These are phyloP conservation scores for Andrena bicolor DNA, from an alignment of 2,888 invertebrate genomes.

Conservation along the genomic window DNA sequence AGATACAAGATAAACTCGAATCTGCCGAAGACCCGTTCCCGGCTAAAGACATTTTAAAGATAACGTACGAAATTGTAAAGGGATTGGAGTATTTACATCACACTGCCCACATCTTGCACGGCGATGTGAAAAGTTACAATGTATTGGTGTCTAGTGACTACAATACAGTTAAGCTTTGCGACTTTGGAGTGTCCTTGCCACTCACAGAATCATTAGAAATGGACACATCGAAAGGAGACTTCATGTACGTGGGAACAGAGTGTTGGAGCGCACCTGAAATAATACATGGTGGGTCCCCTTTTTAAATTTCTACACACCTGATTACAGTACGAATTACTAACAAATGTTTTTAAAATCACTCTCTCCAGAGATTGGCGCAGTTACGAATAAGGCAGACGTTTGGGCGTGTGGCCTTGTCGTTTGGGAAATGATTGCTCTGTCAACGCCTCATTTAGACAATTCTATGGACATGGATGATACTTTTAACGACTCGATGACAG, in stretches of 20 bases:
- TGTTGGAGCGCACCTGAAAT: slow-evolving; percentile 94
- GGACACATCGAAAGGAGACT: slow-evolving; percentile 85
- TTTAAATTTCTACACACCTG: not conserved
- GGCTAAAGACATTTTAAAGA: slow-evolving; percentile 88
- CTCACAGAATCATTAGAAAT: slow-evolving; percentile 88
- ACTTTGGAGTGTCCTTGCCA: slow-evolving; percentile 93
- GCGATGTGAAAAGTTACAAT: slow-evolving; percentile 94
- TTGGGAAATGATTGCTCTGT: slow-evolving; percentile 93
- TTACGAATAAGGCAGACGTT: slow-evolving; percentile 91
- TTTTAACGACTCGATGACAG: slow-evolving; percentile 74
- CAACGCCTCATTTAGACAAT: slow-evolving; percentile 88
- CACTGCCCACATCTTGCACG: slow-evolving; percentile 90
- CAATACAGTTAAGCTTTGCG: slow-evolving; percentile 91
- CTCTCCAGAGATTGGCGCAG: slow-evolving; percentile 84
- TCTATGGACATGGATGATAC: slow-evolving; percentile 64
- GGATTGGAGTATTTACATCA: slow-evolving; percentile 93
- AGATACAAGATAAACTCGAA: slow-evolving; percentile 90
- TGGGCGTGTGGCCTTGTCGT: slow-evolving; percentile 92
- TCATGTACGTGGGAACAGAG: slow-evolving; percentile 90
- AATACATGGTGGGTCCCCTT: slow-evolving; percentile 84
- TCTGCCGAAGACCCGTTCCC: slow-evolving; percentile 86
- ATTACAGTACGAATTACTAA: slow-evolving; percentile 1
- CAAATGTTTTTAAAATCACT: not conserved
- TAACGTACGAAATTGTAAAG: slow-evolving; percentile 89
- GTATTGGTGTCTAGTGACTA: slow-evolving; percentile 92